A percentile compares a stretch with the other conserved stretches of the same genome.
These are phyloP conservation scores for Isurus oxyrinchus DNA, from an alignment of 2,113 vertebrate species.

Conservation along the genomic window DNA sequence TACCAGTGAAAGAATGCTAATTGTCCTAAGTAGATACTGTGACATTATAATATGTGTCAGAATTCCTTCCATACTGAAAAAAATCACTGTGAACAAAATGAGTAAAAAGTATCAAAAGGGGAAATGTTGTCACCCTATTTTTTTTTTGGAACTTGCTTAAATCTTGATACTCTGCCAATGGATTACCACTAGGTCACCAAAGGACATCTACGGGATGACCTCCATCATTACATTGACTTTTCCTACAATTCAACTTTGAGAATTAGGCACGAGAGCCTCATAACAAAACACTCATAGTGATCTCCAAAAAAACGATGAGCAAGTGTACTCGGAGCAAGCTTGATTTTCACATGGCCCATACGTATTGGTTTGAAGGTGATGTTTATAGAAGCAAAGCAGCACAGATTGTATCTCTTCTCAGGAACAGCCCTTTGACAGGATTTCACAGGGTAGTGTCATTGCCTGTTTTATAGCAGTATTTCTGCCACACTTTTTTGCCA, in stretches of 20 bases:
- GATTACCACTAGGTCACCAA: background rate
- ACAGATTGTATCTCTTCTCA: slow-evolving; percentile 34
- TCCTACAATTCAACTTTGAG: background rate
- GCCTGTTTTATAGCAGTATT: slow-evolving; percentile 28
- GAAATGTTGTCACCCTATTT: background rate
- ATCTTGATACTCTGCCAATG: background rate
- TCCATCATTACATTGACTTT: background rate
- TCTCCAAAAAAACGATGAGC: background rate
- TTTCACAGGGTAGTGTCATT: slow-evolving; percentile 32
- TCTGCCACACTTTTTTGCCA: slow-evolving; percentile 9
- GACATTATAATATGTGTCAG: background rate
- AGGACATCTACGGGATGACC: background rate
- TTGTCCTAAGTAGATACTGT: background rate
- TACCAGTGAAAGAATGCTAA: slow-evolving; percentile 10
- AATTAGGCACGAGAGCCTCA: background rate
- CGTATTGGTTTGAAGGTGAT: slow-evolving; percentile 20
- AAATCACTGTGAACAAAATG: background rate
- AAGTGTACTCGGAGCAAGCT: background rate
- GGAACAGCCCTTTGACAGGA: slow-evolving; percentile 35
- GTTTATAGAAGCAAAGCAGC: slow-evolving; percentile 21
- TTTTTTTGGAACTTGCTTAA: background rate
- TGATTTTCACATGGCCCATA: slow-evolving; percentile 13
- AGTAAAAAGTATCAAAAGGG: background rate
- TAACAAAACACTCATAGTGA: background rate
- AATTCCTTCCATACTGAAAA: background rate